Conservation (phyloP, 2,888 invertebrate genomes). For the Calameuta filiformis region DNA sequence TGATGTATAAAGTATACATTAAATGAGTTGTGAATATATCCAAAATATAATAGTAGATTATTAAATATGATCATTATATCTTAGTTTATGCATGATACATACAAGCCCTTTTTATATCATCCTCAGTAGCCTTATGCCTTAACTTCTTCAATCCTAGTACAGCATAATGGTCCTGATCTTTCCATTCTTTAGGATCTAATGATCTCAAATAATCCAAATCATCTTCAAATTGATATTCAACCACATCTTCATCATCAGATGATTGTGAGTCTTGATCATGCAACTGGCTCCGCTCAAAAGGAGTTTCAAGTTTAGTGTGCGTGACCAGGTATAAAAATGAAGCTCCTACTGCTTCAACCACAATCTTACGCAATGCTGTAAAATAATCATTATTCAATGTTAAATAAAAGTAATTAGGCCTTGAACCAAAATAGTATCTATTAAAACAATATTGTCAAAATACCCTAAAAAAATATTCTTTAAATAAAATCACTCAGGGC, state of each 20-base stretch:
- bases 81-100: conserved; percentile 62
- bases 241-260: conserved; percentile 50
- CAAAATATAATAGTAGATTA: neutral
- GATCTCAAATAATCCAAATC: conserved; percentile 87
- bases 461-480: neutral
- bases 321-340: conserved; percentile 56
- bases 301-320: conserved; percentile 57
- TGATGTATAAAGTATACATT: conserved; percentile 42
- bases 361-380: conserved; percentile 39
- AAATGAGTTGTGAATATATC: neutral
- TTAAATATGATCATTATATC: neutral
- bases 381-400: conserved; percentile 2
- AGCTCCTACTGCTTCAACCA: conserved; percentile 48
- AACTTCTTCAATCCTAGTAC: conserved; percentile 90
- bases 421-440: neutral
- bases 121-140: conserved; percentile 88
- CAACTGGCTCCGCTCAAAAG: conserved; percentile 49
- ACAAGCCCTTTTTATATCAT: conserved; percentile 95
- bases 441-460: neutral
- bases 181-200: conserved; percentile 96
- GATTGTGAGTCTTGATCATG: conserved; percentile 40
- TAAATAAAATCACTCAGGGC: neutral
- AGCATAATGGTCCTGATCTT: conserved; percentile 97
- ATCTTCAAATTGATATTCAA: conserved; percentile 72
- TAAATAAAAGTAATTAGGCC: neutral